Conservation (phyloP, 2,797 vertebrate species). For the Prunella strophiata region DNA sequence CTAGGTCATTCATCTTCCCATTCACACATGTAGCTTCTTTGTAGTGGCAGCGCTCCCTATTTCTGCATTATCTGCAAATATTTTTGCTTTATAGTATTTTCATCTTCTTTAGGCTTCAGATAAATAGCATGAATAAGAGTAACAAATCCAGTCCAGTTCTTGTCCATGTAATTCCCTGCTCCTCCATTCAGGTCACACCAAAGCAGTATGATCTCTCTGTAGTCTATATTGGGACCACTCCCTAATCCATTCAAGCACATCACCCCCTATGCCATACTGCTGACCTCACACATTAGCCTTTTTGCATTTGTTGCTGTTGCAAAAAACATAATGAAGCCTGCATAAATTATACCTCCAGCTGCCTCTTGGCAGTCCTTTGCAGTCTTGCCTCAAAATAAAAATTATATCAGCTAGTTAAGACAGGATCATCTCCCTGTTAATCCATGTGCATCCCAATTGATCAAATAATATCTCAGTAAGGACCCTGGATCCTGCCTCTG, state of each 20-base stretch:
- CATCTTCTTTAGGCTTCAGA: not conserved
- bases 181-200: not conserved
- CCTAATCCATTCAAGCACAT: slow-evolving; percentile 4
- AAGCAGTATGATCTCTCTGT: not conserved
- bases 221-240: not conserved
- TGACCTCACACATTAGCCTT: not conserved
- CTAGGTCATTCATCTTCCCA: slow-evolving; percentile 33
- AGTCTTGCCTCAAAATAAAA: slow-evolving; percentile 29
- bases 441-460: not conserved
- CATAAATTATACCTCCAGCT: not conserved
- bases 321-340: not conserved
- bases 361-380: not conserved
- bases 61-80: slow-evolving; percentile 43
- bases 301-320: not conserved
- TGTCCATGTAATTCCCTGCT: not conserved
- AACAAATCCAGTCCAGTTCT: not conserved
- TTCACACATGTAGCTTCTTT: not conserved
- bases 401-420: not conserved
- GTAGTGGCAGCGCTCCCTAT: not conserved
- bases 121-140: not conserved
- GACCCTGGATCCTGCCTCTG: not conserved
- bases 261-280: not conserved
- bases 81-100: slow-evolving; percentile 39
- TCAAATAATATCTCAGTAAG: slow-evolving; percentile 39
- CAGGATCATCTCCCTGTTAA: slow-evolving; percentile 12